Base-by-base conservation (phyloP, 2,113 vertebrate genomes). In the Xenopus borealis region DNA sequence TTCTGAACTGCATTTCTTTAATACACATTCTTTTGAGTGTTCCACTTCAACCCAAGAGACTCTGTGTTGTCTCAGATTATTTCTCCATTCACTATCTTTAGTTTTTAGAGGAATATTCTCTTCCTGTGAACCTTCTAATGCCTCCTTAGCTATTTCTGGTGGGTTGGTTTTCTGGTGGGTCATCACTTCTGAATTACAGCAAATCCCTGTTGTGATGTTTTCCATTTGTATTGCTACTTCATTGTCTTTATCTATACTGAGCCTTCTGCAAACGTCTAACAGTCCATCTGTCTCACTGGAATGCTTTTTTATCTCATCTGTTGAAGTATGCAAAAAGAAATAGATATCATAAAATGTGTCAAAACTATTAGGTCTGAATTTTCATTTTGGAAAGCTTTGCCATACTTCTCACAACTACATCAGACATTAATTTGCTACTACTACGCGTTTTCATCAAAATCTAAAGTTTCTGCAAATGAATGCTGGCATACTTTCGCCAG, bases 11-110 rank as follows among this genome's bases (percentile, higher is more conserved):
- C 75, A 65, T 30, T 82, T 82, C 3, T 55, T 46, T 55, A 82
- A 44, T 1, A 23, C 1, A n/a, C 45, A 78, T 2, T 83, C 82
- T 5, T 70, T 63, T 0, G 50, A 3, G 5, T 46, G 81, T 7
- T 82, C 85, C 12, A 82, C 82, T 80, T 95, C 91, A 0, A 94
- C 85, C 95, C 95, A 96, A 40, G 94, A 94, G 47, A 94, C 94
- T 3, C 91, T 80, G 80, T 95, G 91, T 10, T 87, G 91, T 7
- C 87, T 85, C 47, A 81, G 85, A 33, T n/a, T 3, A 50, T 67
- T 40, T 20, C 71, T 75, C 55, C n/a, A 71, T 23, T 17, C 30
- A 2, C 1, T 3, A 5, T 10, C 33, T 0, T 66, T 55, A 7
- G 30, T 12, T 78, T 82, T 0, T 57, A 12, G 0, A 17, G 19